Conservation (phyloP, 2,888 invertebrate genomes). For the Eudasyphora cyanicolor region DNA sequence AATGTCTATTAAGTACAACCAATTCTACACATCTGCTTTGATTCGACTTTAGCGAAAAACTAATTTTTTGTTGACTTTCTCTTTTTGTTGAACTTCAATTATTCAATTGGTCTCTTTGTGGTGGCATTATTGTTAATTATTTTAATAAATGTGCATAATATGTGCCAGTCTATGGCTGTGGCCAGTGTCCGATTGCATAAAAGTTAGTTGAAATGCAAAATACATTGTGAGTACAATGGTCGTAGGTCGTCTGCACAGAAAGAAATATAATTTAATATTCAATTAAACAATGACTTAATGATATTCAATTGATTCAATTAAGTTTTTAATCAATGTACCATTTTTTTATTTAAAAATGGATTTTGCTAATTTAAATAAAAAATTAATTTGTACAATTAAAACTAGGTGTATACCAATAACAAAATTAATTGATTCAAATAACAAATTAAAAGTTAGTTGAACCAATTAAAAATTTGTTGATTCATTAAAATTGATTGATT, state of each 20-base stretch:
- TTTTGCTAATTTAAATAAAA: no score
- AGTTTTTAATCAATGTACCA: no score
- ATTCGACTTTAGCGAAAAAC: not conserved
- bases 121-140: conserved; percentile 35
- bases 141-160: conserved; percentile 33
- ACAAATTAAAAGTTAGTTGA: no score
- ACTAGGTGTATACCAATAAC: no score
- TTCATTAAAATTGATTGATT: no score
- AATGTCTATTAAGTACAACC: conserved; percentile 1
- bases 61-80: conserved; percentile 10
- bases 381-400: no score
- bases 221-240: not conserved
- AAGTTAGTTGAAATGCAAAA: not conserved
- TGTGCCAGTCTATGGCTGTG: not conserved
- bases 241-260: not conserved
- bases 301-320: no score
- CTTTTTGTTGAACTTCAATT: not conserved
- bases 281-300: no score
- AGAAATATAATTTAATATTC: no score
- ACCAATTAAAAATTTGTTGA: no score
- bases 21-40: not conserved
- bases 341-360: no score
- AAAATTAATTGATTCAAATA: no score
- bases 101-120: conserved; percentile 39
- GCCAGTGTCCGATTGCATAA: not conserved